phyloP scores from a whole-genome alignment of 2,797 vertebrate genomes.

The Enteromius treurensis region DNA sequence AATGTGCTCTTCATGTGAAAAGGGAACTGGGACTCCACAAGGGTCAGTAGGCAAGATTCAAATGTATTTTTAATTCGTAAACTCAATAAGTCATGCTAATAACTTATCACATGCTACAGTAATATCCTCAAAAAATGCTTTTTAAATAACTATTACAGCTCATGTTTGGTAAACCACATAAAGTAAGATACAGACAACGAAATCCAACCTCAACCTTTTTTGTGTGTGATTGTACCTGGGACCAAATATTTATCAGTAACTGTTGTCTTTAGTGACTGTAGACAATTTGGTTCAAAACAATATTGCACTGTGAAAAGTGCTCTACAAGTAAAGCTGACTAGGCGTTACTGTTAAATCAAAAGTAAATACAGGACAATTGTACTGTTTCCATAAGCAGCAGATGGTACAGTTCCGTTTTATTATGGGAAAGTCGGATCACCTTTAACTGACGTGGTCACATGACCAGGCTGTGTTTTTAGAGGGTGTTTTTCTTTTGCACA shows the following conservation, averaged over 20 bases:
- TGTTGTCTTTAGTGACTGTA: neutral
- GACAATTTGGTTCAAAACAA: neutral
- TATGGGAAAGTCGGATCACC: neutral
- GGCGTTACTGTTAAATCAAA: neutral
- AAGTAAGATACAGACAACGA: neutral
- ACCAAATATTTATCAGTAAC: neutral
- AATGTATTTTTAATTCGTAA: neutral
- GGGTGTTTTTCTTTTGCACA: neutral
- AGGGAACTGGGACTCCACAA: neutral
- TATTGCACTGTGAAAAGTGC: neutral
- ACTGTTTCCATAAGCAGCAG: neutral
- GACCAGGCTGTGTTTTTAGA: neutral
- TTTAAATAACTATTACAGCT: neutral
- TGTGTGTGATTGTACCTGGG: neutral
- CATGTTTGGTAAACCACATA: neutral
- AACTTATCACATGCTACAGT: neutral
- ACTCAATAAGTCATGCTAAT: neutral
- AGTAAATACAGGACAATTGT: slow-evolving; percentile 8
- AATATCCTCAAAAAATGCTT: neutral
- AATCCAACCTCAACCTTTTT: neutral
- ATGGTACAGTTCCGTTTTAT: slow-evolving; percentile 17
- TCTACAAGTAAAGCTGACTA: neutral
- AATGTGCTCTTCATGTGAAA: neutral
- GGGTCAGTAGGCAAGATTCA: neutral
- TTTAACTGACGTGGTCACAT: slow-evolving; percentile 10